Evolutionary conservation across 2,797 vertebrate species (phyloP), one percentile per base, ranked within the genome.

Genomic region (Luscinia luscinia): DNA sequence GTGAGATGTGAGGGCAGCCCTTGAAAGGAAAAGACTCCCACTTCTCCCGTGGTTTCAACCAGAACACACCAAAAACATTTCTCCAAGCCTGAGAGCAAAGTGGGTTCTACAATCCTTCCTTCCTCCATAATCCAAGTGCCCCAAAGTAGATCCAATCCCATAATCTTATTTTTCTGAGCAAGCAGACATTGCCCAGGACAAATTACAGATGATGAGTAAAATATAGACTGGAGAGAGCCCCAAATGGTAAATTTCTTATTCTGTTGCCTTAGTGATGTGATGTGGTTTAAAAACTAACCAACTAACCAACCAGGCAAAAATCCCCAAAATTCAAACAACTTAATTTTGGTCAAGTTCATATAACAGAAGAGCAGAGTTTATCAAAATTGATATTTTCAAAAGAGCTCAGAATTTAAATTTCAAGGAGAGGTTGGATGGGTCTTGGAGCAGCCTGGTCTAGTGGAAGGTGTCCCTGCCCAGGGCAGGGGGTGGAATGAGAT

Each of bases 401-500:
- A 0, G 5, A 77, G 15, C 10, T 51, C 49, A 51, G 28, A 80
- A 74, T 22, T 57, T 32, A 12, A 59, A 32, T 48, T 34, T 72
- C 34, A 27, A 40, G 40, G 34, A 2, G 12, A 78, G 4, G 40
- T 3, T 59, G 12, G 9, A 46, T 32, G 40, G 6, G 4, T 3
- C 9, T 46, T 30, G 11, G 30, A 48, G 30, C 9, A 78, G 17
- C 11, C 10, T 45, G 30, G n/a, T 1, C 3, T 48, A 10, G 45
- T 17, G 5, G 21, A 41, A 66, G 17, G 4, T 34, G 38, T 49
- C 13, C 15, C 34, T 62, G 13, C 10, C 9, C 6, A 30, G 15
- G 36, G 6, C 27, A 43, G 36, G 2, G 11, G 8, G 2, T 36
- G 40, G 18, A 78, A 66, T 0, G 0, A 41, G 22, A 28, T 46